Base-by-base conservation (phyloP, 1,140 invertebrate species). In the Calycopis cecrops region DNA sequence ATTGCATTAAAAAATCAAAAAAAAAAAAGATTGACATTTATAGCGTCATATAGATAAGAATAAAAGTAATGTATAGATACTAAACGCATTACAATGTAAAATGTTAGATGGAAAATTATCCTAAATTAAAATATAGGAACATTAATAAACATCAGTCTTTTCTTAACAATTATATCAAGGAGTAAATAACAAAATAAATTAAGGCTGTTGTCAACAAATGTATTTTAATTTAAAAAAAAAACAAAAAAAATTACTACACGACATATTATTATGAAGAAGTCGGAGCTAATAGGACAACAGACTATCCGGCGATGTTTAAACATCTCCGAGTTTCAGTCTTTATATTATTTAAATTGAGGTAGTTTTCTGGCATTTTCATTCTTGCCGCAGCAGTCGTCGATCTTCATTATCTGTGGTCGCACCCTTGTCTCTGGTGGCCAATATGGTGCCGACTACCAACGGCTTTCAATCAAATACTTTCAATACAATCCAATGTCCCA, bases 61-160 rank as follows among this genome's bases (percentile, higher is more conserved):
- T 74, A 81, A 78, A 75, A 55, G 74, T 71, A 68, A 69, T 82
- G 70, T 78, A 71, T 70, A 60, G 78, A 73, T 79, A 83, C 14
- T 44, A 82, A 76, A 63, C 76, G 77, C 75, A 71, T 79, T 70
- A 67, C 74, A 76, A 83, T 79, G 66, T 69, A 79, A 80, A 76
- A 75, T 73, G 71, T 73, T 76, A 82, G 71, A 73, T 71, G 79
- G 76, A 79, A 83, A 85, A 84, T 82, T 84, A 85, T 82, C 80
- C 79, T 87, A 87, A 87, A 85, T 79, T 82, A 85, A 82, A 87
- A 85, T 84, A 87, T 87, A 87, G 84, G 84, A 87, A 87, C 84
- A 85, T 82, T 81, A 84, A 80, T 85, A 85, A 81, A 81, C 77
- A 79, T 87, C 84, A 87, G 84, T 87, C 84, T 87, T 83, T 73